Conservation (phyloP, 2,113 vertebrate species). For the Eupsittula cactorum region DNA sequence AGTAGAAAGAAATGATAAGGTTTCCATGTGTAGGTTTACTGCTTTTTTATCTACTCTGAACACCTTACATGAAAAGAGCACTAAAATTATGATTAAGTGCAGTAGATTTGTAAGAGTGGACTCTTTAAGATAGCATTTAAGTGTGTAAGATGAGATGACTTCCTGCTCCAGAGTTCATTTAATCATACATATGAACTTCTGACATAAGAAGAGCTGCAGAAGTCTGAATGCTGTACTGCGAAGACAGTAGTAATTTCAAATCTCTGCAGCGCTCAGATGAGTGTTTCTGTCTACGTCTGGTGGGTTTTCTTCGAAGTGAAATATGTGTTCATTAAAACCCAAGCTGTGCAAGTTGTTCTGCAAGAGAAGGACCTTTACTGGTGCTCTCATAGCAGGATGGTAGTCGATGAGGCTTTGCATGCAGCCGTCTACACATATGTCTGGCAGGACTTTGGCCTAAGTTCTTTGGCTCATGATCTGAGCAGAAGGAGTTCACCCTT, state of each 20-base stretch:
- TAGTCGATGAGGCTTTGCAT: background rate
- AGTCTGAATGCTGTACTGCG: background rate
- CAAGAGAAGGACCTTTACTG: background rate
- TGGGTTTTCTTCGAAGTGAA: background rate
- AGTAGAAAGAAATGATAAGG: background rate
- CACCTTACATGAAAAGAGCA: background rate
- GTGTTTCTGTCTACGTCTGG: background rate
- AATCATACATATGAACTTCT: background rate
- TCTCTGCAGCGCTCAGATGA: background rate
- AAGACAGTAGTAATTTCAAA: background rate
- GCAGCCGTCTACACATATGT: background rate
- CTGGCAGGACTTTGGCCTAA: background rate
- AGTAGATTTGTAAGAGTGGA: constrained; percentile 6
- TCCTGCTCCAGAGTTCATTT: constrained; percentile 22
- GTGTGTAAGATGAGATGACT: background rate
- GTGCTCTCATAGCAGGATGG: rapidly evolving
- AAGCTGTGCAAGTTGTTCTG: background rate
- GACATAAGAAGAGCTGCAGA: background rate
- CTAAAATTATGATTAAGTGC: constrained; percentile 22
- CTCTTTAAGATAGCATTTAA: background rate
- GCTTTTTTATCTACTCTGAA: background rate
- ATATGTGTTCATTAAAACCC: background rate
- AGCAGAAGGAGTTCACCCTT: background rate
- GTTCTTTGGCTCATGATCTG: background rate
- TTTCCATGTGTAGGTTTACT: background rate